Evolutionary conservation across 2,888 invertebrate species (phyloP), one percentile per base, ranked within the genome.

Genomic region (Acheta domesticus): DNA sequence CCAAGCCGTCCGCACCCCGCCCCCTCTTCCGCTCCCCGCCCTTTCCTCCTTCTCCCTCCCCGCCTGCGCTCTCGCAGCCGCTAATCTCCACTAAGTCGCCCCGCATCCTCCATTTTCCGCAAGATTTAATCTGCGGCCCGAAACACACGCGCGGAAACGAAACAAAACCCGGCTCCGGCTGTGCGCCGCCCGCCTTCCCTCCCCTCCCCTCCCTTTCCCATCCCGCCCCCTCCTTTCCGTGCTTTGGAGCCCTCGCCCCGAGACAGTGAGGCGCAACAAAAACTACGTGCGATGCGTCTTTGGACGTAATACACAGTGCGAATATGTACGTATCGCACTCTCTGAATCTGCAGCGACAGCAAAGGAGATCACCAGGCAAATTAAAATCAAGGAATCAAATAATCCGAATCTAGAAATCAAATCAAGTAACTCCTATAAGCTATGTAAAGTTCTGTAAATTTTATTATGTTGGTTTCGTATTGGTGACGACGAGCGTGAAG

Each of bases 81-180:
- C 62, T 62, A 62, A 62, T 62, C 62, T 62, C 62, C 62, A 62
- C 62, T 62, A 62, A 62, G 62, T 62, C 62, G 62, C 62, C n/a
- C 62, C 62, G 62, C 62, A 62, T 36, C 62, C 62, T 62, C 62
- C 62, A 62, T 62, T 62, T 62, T 62, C 62, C 62, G 62, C 62
- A 62, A 62, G 62, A 62, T 62, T 62, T 62, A 62, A 62, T 62
- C 62, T 62, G 62, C 62, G n/a, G 62, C 62, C n/a, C 62, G 62
- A 62, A 62, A 14, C 62, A 62, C 62, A 62, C 62, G 62, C 62
- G n/a, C 62, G 62, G 62, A n/a, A n/a, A 62, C 62, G 14, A 62
- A 62, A 62, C 16, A 62, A 62, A 62, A 62, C 62, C 62, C 62
- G 62, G 62, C 14, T 62, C 36, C 36, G 62, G 62, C 16, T 19